A percentile compares a stretch with the other conserved stretches of the same genome.
phyloP scores from a whole-genome alignment of 2,797 vertebrate genomes.

The Adrianichthys oophorus region DNA sequence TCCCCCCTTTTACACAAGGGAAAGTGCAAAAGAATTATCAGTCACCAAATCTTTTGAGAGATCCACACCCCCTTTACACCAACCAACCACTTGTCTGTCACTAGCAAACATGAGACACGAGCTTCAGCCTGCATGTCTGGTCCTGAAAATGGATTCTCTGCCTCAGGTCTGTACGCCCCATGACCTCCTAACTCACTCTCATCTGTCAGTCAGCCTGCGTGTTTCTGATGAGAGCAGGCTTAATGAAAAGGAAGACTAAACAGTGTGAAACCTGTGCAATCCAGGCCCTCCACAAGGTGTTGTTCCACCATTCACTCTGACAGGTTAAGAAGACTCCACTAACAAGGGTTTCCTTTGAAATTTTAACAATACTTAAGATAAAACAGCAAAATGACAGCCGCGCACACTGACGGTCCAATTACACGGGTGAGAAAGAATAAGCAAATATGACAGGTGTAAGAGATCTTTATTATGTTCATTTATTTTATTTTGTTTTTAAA shows the following conservation, averaged over 20 bases:
- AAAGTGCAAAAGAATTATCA: conserved; percentile 24
- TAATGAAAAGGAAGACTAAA: conserved; percentile 45
- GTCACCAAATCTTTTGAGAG: conserved; percentile 18
- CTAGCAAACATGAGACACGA: conserved; percentile 31
- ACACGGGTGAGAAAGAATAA: conserved; percentile 15
- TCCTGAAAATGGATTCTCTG: conserved; percentile 48
- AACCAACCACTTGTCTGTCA: conserved; percentile 62
- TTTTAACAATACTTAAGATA: conserved; percentile 20
- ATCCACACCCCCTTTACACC: conserved; percentile 32
- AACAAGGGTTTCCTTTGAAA: conserved; percentile 9
- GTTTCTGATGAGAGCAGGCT: conserved; percentile 16
- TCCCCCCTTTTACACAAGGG: conserved; percentile 8
- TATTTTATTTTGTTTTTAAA: too few relatives aligned
- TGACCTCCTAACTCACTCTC: conserved; percentile 50
- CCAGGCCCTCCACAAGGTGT: conserved; percentile 12
- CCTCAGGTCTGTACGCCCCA: conserved; percentile 36
- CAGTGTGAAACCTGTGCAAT: conserved; percentile 32
- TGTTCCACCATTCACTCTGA: conserved; percentile 25
- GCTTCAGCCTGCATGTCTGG: conserved; percentile 42
- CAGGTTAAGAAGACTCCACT: conserved; percentile 30
- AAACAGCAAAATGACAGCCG: conserved; percentile 19
- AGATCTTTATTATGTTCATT: too few relatives aligned
- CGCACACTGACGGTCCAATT: neutral
- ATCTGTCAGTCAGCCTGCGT: conserved; percentile 59
- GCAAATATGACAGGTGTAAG: conserved; percentile 7